Evolutionary conservation across 2,113 vertebrate species (phyloP), one percentile per base, ranked within the genome.

Genomic region (Syngnathus typhle): DNA sequence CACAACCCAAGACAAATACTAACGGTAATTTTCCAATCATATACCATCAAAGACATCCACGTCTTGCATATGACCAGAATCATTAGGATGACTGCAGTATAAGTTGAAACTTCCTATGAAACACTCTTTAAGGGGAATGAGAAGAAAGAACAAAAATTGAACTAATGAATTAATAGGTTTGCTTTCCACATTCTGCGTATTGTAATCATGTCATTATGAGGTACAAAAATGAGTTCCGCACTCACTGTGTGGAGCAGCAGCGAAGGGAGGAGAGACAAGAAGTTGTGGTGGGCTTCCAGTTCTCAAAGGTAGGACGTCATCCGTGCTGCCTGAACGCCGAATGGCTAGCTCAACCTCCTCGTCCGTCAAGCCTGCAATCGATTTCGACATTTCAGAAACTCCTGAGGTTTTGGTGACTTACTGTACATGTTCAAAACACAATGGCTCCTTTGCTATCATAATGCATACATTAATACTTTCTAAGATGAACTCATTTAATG

Each of bases 271-370:
- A 66, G 90, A 74, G 64, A 92, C 93, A 13, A 88, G 68, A 38
- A 91, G 84, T 77, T 91, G 80, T 1, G 78, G 74, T 0, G 88
- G 88, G 0, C 88, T 37, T 7, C 85, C 71, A 68, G 91, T 84
- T 64, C 70, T 88, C 64, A 91, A 62, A 73, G 89, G 72, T 36
- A 90, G 82, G 0, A 90, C 84, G 70, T 97, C 93, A 0, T 95
- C 94, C 0, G 88, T 77, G 75, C 89, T 87, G 79, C 94, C 95
- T 0, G 95, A 95, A 77, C 93, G 95, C 89, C 95, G 95, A 84
- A 99, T 93, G 47, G 96, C 96, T 89, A 96, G 73, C 62, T 98
- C 94, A 12, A 99, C 93, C 84, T 99, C 97, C 71, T 93, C 94
- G 83, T 98, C 94, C 0, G 93, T 98, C 89, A 99, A 90, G 71